Conservation (phyloP, 2,797 vertebrate species). For the Peromyscus aztecus region DNA sequence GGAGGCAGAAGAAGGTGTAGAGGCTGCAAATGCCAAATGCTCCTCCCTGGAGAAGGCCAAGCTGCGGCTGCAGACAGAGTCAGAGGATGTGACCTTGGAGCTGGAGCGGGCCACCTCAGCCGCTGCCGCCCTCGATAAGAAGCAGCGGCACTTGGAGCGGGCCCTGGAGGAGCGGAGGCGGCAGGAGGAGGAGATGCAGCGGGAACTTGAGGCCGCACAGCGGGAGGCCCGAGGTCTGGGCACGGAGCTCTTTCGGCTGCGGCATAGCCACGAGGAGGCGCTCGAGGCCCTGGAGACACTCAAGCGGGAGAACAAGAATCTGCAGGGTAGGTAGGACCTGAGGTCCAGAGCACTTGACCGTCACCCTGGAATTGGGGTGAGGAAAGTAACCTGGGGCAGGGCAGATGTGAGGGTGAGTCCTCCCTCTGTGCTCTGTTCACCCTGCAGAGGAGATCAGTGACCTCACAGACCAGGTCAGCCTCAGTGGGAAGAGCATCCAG, state of each 20-base stretch:
- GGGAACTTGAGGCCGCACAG: constrained; percentile 94
- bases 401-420: accelerated
- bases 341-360: not conserved
- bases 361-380: not conserved
- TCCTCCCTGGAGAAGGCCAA: constrained; percentile 97
- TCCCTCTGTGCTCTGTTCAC: constrained; percentile 22
- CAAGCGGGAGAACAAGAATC: constrained; percentile 96
- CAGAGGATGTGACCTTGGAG: constrained; percentile 94
- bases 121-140: constrained; percentile 94
- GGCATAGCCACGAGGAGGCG: constrained; percentile 95
- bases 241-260: constrained; percentile 96
- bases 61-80: constrained; percentile 95
- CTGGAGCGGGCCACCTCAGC: constrained; percentile 93
- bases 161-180: constrained; percentile 94
- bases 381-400: not conserved
- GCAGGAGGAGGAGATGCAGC: constrained; percentile 94
- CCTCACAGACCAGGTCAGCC: constrained; percentile 94
- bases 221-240: constrained; percentile 94
- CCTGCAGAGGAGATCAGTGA: constrained; percentile 94
- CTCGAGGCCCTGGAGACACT: constrained; percentile 94
- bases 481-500: constrained; percentile 94
- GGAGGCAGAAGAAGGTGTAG: constrained; percentile 94
- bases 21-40: constrained; percentile 94
- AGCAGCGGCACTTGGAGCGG: constrained; percentile 95
- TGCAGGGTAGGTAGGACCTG: constrained; percentile 91